A percentile compares a stretch with the other conserved stretches of the same genome.
These are phyloP conservation scores for Amblyornis subalaris DNA, from an alignment of 2,113 vertebrate species.

Conservation along the genomic window DNA sequence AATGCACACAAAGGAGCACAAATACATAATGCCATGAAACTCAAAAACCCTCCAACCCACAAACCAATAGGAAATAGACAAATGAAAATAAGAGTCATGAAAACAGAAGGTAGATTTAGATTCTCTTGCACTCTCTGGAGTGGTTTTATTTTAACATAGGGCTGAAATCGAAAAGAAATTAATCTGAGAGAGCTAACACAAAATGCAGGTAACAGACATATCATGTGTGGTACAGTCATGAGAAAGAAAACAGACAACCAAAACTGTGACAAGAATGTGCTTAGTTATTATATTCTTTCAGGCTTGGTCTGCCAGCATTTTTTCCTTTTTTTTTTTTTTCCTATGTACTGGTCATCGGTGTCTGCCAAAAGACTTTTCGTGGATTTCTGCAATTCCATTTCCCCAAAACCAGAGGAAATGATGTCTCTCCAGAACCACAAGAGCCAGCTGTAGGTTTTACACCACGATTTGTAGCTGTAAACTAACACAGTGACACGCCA, in stretches of 20 bases:
- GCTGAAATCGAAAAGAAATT: neutral
- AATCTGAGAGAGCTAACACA: neutral
- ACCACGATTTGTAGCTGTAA: neutral
- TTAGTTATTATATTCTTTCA: conserved; percentile 12
- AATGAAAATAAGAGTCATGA: neutral
- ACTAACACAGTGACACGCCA: neutral
- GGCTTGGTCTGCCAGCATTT: conserved; percentile 2
- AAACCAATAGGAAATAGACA: neutral
- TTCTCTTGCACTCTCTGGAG: neutral
- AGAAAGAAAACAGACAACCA: neutral
- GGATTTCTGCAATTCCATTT: neutral
- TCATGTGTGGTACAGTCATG: neutral
- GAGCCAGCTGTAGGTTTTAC: conserved; percentile 13
- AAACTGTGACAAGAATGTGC: conserved; percentile 36
- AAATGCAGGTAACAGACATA: neutral
- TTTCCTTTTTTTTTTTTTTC: neutral
- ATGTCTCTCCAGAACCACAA: conserved; percentile 20
- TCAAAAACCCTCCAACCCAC: neutral
- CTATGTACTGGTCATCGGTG: neutral
- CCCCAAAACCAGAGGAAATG: conserved; percentile 2
- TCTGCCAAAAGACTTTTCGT: conserved; percentile 13
- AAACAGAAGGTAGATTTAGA: neutral
- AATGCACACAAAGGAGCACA: neutral
- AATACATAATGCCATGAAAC: neutral
- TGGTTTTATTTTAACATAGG: neutral